These are phyloP conservation scores for Ptychadena robeensis DNA, from an alignment of 2,797 vertebrate species.

Conservation along the genomic window DNA sequence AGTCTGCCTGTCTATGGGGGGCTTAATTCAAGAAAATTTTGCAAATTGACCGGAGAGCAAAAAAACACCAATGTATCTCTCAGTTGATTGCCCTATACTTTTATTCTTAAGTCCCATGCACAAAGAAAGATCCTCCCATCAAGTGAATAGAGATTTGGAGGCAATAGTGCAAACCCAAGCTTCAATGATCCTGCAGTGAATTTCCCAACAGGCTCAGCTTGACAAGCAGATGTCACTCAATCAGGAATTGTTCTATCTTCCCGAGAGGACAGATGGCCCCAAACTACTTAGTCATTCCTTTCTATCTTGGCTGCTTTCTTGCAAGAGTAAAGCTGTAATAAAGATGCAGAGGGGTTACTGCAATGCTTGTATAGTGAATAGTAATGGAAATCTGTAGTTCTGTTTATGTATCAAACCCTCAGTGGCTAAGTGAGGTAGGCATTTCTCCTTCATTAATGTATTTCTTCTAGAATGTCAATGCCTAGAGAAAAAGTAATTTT, in stretches of 20 bases:
- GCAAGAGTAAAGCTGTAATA: constrained; percentile 69
- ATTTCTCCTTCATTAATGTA: too few relatives aligned
- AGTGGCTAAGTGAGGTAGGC: too few relatives aligned
- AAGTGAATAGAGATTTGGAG: constrained; percentile 80
- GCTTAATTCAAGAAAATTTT: too few relatives aligned
- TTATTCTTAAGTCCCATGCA: constrained; percentile 2
- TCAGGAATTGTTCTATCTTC: constrained; percentile 72
- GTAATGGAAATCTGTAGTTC: constrained; percentile 73
- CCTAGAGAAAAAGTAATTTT: too few relatives aligned
- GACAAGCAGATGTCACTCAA: constrained; percentile 89
- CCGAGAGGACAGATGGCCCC: constrained; percentile 80
- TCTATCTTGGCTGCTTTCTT: constrained; percentile 67
- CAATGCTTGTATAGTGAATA: constrained; percentile 74
- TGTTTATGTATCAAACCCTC: constrained; percentile 65
- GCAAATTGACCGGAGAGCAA: too few relatives aligned
- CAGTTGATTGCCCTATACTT: constrained; percentile 9
- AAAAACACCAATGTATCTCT: too few relatives aligned
- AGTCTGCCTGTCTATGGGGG: too few relatives aligned
- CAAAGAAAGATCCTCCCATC: constrained; percentile 47
- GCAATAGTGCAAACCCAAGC: constrained; percentile 78
- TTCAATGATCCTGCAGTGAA: constrained; percentile 78
- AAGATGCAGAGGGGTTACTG: constrained; percentile 73
- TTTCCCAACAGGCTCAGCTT: constrained; percentile 80
- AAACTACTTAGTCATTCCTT: constrained; percentile 77
- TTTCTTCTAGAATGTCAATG: too few relatives aligned